These are phyloP conservation scores for Mystacides longicornis DNA, from an alignment of 2,888 invertebrate species.

Conservation along the genomic window DNA sequence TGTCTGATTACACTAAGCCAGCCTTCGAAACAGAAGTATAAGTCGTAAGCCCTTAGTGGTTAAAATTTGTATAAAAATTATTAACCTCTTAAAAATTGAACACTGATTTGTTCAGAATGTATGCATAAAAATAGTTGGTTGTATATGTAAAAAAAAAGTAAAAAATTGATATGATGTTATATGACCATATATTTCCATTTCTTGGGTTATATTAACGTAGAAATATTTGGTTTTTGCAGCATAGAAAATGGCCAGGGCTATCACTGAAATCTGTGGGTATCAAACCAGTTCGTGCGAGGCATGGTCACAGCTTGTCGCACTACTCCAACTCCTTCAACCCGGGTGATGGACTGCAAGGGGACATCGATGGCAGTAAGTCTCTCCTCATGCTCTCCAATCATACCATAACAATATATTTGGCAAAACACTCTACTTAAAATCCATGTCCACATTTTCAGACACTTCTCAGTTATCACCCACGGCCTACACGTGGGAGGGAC, in stretches of 20 bases:
- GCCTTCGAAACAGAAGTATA: too few species aligned
- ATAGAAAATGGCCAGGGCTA: slow-evolving; percentile 78
- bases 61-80: too few species aligned
- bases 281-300: slow-evolving; percentile 55
- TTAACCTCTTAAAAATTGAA: too few species aligned
- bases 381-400: not conserved
- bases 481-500: slow-evolving; percentile 36
- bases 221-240: slow-evolving; percentile 38
- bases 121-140: too few species aligned
- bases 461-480: slow-evolving; percentile 43
- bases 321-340: slow-evolving; percentile 23
- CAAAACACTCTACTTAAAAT: too few species aligned
- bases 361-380: slow-evolving; percentile 28
- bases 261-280: slow-evolving; percentile 84
- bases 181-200: slow-evolving; percentile 3
- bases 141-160: too few species aligned
- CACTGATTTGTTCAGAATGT: too few species aligned
- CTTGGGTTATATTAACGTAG: not conserved
- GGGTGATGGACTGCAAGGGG: slow-evolving; percentile 31
- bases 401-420: not conserved
- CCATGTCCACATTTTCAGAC: slow-evolving; percentile 31
- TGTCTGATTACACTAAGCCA: too few species aligned
- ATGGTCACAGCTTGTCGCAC: slow-evolving; percentile 30
- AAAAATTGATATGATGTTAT: too few species aligned
- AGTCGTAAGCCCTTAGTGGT: too few species aligned